A percentile compares a stretch with the other conserved stretches of the same genome.
Evolutionary conservation across 2,797 vertebrate species (phyloP).

Genomic region (Brachyalestes nurse): DNA sequence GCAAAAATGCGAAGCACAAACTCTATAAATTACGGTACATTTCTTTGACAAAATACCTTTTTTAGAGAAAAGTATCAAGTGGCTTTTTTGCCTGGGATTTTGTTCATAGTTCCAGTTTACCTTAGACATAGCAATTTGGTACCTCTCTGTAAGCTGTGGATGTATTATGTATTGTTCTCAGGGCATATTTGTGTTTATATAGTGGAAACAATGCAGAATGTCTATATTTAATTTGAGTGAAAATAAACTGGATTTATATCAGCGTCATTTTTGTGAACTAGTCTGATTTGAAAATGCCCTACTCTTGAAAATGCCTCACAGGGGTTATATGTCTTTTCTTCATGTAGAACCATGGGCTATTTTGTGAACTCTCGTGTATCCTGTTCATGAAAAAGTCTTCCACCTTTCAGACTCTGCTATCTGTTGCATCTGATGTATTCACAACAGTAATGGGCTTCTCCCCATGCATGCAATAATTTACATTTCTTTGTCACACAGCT

Average conservation of each 20-base stretch:
- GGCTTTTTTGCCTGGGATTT: not conserved
- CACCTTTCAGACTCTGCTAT: not conserved
- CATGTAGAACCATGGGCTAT: not conserved
- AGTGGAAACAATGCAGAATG: not conserved
- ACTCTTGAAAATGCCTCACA: not conserved
- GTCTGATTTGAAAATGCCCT: too few species aligned
- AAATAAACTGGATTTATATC: constrained; percentile 10
- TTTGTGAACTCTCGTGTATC: not conserved
- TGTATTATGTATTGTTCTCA: not conserved
- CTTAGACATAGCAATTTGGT: not conserved
- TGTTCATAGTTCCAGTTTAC: not conserved
- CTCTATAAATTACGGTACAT: not conserved
- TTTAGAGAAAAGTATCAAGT: not conserved
- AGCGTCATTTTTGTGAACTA: not conserved
- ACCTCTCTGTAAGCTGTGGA: not conserved
- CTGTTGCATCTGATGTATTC: not conserved
- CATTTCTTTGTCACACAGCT: too few species aligned
- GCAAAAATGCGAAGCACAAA: not conserved
- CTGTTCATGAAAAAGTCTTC: not conserved
- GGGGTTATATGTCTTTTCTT: not conserved
- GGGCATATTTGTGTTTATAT: not conserved
- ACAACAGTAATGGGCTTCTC: too few species aligned
- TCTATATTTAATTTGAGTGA: not conserved
- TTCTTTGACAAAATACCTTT: not conserved
- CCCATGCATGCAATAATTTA: too few species aligned